phyloP scores from a whole-genome alignment of 2,113 vertebrate genomes.

The Halichoeres trimaculatus region DNA sequence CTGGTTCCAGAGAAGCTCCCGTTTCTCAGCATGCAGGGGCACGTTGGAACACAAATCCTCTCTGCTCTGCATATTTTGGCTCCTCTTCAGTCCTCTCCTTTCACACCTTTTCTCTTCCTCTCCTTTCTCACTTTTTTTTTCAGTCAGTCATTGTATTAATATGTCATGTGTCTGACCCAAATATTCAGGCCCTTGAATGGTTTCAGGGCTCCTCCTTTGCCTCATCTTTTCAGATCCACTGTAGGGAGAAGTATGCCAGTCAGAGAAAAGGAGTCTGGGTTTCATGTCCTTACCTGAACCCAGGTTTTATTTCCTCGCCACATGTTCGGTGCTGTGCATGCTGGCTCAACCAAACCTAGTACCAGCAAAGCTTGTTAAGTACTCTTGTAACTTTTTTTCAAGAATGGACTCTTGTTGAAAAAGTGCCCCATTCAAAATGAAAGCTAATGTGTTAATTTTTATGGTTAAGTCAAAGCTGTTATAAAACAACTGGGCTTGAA shows the following conservation, averaged over 20 bases:
- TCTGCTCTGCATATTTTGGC: conserved; percentile 35
- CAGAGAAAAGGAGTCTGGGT: conserved; percentile 24
- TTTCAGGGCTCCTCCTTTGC: conserved; percentile 18
- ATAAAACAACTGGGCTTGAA: too few relatives aligned
- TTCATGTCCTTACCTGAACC: background rate
- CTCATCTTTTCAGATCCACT: conserved; percentile 17
- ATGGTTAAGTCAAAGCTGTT: too few relatives aligned
- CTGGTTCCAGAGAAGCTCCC: conserved; percentile 26
- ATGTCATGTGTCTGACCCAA: conserved; percentile 54
- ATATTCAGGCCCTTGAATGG: conserved; percentile 38
- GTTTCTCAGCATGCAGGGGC: conserved; percentile 14
- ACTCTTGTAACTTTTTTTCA: too few relatives aligned
- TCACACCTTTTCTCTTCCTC: conserved; percentile 4
- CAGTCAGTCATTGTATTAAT: conserved; percentile 53
- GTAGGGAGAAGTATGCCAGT: conserved; percentile 20
- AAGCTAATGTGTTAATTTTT: too few relatives aligned
- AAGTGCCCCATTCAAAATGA: too few relatives aligned
- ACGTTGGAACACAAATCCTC: conserved; percentile 29
- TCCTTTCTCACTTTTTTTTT: conserved; percentile 23
- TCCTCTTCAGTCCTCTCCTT: background rate
- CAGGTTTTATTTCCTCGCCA: too few relatives aligned
- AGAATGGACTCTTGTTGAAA: too few relatives aligned
- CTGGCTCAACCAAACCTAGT: too few relatives aligned
- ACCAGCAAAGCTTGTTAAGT: too few relatives aligned
- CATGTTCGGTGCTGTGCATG: too few relatives aligned